Evolutionary conservation across 1,140 invertebrate genomes (phyloP).

Genomic region (Drosophila lini): DNA sequence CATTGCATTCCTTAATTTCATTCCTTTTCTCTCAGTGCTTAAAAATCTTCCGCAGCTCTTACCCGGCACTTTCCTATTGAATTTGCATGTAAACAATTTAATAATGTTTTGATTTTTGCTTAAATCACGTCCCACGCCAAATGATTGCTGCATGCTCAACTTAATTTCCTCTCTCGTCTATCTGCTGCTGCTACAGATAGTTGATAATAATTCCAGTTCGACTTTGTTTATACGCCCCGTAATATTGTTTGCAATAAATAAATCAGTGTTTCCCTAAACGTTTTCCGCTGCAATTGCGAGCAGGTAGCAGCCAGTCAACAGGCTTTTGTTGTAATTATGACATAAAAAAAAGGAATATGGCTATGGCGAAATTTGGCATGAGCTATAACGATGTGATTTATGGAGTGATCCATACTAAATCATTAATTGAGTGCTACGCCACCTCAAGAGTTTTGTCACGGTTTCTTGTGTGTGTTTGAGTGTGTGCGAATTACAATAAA

Average conservation of each 20-base stretch:
- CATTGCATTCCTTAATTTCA: background rate
- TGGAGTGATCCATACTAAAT: conserved; percentile 39
- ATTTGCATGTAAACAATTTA: conserved; percentile 45
- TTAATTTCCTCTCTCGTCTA: conserved; percentile 1
- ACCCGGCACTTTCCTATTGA: conserved; percentile 8
- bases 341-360: conserved; percentile 21
- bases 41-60: conserved; percentile 30
- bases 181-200: background rate
- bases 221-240: conserved; percentile 61
- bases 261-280: conserved; percentile 67
- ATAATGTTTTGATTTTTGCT: conserved; percentile 51
- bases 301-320: conserved; percentile 24
- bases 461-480: conserved; percentile 10
- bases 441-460: conserved; percentile 9
- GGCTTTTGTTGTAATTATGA: conserved; percentile 43
- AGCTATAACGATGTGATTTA: conserved; percentile 41
- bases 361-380: conserved; percentile 28
- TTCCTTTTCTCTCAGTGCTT: conserved; percentile 8
- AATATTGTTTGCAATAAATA: conserved; percentile 74
- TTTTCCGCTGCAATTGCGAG: conserved; percentile 33
- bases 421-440: conserved; percentile 21
- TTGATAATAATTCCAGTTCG: conserved; percentile 56
- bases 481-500: conserved; percentile 23
- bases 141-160: conserved; percentile 28
- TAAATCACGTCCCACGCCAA: conserved; percentile 48